Evolutionary conservation across 1,140 invertebrate species (phyloP).

Genomic region (Platyura marginata): DNA sequence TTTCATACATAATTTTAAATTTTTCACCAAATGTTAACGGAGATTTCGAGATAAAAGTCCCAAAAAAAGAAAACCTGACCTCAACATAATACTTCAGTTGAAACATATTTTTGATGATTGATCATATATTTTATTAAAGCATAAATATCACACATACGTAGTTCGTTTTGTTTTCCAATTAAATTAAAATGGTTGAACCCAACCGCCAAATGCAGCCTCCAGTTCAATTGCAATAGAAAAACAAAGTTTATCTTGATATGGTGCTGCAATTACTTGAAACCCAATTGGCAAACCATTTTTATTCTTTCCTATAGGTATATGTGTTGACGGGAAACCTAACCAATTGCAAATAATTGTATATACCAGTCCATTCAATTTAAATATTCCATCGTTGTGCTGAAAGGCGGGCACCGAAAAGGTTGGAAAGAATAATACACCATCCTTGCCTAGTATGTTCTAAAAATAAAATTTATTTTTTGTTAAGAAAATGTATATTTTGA

Average conservation of each 20-base stretch:
- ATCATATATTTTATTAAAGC: too few species aligned
- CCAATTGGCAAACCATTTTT: slow-evolving; percentile 47
- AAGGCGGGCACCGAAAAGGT: slow-evolving; percentile 42
- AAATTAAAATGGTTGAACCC: slow-evolving; percentile 25
- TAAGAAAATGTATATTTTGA: too few species aligned
- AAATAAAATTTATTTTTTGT: too few species aligned
- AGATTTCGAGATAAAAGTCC: too few species aligned
- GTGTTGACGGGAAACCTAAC: slow-evolving; percentile 52
- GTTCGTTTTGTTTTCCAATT: too few species aligned
- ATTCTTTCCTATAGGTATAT: slow-evolving; percentile 48
- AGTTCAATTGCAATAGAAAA: slow-evolving; percentile 56
- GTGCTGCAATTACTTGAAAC: slow-evolving; percentile 45
- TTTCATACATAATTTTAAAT: too few species aligned
- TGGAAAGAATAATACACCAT: slow-evolving; percentile 61
- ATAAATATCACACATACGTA: too few species aligned
- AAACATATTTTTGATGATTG: too few species aligned
- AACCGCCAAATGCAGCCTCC: slow-evolving; percentile 63
- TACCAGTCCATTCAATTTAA: slow-evolving; percentile 36
- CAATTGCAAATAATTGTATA: slow-evolving; percentile 60
- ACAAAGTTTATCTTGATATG: slow-evolving; percentile 50
- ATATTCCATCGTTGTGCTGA: slow-evolving; percentile 38
- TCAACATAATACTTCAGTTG: too few species aligned
- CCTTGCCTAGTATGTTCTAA: slow-evolving; percentile 33
- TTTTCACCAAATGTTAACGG: too few species aligned
- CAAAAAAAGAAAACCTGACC: too few species aligned